A percentile compares a stretch with the other conserved stretches of the same genome.
Evolutionary conservation across 2,113 vertebrate genomes (phyloP).

Genomic region (Oreochromis tanganicae): DNA sequence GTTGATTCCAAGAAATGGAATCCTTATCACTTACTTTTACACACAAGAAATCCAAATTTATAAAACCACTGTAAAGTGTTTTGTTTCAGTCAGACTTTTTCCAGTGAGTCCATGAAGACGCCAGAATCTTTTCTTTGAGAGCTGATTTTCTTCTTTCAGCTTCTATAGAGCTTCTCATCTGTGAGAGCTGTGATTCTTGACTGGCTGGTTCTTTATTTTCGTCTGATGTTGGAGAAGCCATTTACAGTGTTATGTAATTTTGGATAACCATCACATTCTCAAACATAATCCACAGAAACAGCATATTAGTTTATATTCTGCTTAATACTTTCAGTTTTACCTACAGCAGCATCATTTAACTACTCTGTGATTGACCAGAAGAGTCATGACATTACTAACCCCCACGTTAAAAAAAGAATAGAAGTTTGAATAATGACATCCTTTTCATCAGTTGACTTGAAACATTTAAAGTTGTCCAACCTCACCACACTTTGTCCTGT

Average conservation of each 20-base stretch:
- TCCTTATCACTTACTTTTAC: background rate
- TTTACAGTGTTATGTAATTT: background rate
- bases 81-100: background rate
- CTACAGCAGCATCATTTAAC: background rate
- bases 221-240: background rate
- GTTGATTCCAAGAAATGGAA: background rate
- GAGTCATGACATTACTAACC: background rate
- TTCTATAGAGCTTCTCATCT: background rate
- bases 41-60: background rate
- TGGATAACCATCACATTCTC: background rate
- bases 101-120: background rate
- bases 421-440: background rate
- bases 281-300: background rate
- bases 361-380: rapidly evolving
- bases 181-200: background rate
- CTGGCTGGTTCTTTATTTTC: background rate
- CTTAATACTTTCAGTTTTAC: background rate
- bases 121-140: background rate
- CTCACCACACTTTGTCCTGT: background rate
- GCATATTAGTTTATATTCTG: background rate
- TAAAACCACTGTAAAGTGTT: background rate
- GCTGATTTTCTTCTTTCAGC: background rate
- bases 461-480: background rate
- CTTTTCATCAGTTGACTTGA: background rate
- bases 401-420: background rate